Base-by-base conservation (phyloP, 2,113 vertebrate species). In the Nematolebias whitei region DNA sequence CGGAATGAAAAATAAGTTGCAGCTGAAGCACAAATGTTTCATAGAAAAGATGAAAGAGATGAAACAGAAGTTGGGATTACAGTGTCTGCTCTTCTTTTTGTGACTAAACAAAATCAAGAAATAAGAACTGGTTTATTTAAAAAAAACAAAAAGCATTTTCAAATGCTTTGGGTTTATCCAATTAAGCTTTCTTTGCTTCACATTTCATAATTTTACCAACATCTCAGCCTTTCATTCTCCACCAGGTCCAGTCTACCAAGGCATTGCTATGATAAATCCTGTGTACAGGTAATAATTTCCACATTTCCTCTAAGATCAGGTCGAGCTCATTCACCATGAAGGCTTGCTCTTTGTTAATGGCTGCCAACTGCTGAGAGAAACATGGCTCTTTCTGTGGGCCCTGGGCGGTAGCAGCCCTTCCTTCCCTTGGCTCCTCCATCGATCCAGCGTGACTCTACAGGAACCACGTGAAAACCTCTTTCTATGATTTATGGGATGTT, bases 401-500 rank as follows among this genome's bases (percentile, higher is more conserved):
- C 18, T 57, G 60, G 73, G 77, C 80, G 32, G 51, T 41, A 7
- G 61, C 4, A 29, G 57, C 51, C 12, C n/a, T 56, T 40, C 71
- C 62, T 66, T 68, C 57, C 53, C 66, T 74, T 64, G 44, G 38
- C 35, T 71, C 57, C 3, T 78, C 61, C 74, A 89, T 89, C 77
- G 71, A 89, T 87, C 78, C 73, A 45, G 56, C 26, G 26, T 80
- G 87, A 84, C 82, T 88, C 70, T 74, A 85, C 82, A 89, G 84
- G 69, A 87, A 75, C 74, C 71, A 71, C 80, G 80, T 81, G 79
- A 87, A 87, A 84, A 80, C 73, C 80, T 77, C 79, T 76, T 20
- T 44, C 76, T 81, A 65, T 87, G 88, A 91, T 91, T 91, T 88
- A 91, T 91, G 80, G 79, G 76, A 71, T 66, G 63, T 79, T 82